Evolutionary conservation across 2,888 invertebrate genomes (phyloP).

Genomic region (Schizaphis graminum): DNA sequence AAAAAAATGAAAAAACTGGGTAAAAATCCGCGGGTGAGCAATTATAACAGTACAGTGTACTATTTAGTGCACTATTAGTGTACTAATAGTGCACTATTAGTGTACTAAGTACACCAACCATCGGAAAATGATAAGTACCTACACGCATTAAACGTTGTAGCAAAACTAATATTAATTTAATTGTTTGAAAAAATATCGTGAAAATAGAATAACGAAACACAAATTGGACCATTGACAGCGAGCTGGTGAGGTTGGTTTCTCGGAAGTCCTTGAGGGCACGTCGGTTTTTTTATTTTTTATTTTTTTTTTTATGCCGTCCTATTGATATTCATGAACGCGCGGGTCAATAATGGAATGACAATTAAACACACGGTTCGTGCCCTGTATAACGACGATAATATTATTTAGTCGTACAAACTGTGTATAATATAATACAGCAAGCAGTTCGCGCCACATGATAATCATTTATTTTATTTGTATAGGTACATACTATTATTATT

Average conservation of each 20-base stretch:
- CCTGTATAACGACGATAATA: conserved; percentile 37
- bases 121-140: not conserved
- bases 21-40: not conserved
- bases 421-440: not conserved
- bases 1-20: not conserved
- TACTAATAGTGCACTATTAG: too few species aligned
- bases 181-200: not conserved
- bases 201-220: not conserved
- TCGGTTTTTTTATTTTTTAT: conserved; percentile 7
- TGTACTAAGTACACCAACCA: not conserved
- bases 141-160: not conserved
- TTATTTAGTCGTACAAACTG: conserved; percentile 1
- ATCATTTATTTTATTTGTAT: conserved; percentile 40
- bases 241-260: conserved; percentile 2
- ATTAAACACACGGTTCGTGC: conserved; percentile 53
- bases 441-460: conserved; percentile 33
- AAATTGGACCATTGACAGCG: not conserved
- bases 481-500: not conserved
- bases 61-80: too few species aligned
- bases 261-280: conserved; percentile 47
- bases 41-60: too few species aligned
- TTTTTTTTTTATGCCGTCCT: conserved; percentile 32
- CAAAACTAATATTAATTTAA: not conserved
- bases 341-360: conserved; percentile 53
- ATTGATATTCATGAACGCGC: conserved; percentile 57